Evolutionary conservation across 2,797 vertebrate species (phyloP).

Genomic region (Carapus acus): DNA sequence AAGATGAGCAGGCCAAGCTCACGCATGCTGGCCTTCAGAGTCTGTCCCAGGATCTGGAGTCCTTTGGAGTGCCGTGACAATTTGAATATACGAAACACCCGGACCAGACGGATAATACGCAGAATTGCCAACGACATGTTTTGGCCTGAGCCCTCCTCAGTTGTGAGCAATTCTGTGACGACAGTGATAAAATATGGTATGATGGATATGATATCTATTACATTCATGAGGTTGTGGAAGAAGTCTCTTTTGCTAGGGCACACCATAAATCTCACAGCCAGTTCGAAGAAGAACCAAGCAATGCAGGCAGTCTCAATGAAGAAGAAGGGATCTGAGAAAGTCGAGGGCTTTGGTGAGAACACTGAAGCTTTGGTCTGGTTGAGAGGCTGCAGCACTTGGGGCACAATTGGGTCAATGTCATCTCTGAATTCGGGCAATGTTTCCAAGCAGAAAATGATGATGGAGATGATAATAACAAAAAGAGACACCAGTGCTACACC

Average conservation of each 20-base stretch:
- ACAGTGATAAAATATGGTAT: constrained; percentile 95
- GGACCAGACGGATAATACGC: constrained; percentile 87
- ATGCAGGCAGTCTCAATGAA: constrained; percentile 92
- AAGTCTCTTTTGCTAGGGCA: constrained; percentile 94
- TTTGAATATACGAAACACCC: constrained; percentile 96
- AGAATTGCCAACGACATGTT: constrained; percentile 95
- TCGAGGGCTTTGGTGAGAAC: constrained; percentile 46
- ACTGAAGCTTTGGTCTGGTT: constrained; percentile 64
- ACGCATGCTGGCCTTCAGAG: constrained; percentile 87
- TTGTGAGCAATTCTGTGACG: constrained; percentile 82
- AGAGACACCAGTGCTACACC: constrained; percentile 90
- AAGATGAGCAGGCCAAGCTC: constrained; percentile 90
- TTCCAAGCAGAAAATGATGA: constrained; percentile 96
- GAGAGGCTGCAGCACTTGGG: constrained; percentile 40
- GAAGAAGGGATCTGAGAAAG: constrained; percentile 93
- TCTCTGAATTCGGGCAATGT: constrained; percentile 94
- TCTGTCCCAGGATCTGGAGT: constrained; percentile 88
- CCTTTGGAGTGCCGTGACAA: constrained; percentile 90
- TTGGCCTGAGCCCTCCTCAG: constrained; percentile 78
- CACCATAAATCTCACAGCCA: constrained; percentile 82
- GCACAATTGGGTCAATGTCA: constrained; percentile 72
- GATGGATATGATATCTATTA: constrained; percentile 94
- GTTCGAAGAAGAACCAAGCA: constrained; percentile 93
- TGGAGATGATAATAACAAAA: constrained; percentile 93
- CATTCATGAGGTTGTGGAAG: constrained; percentile 96